These are phyloP conservation scores for Belgica antarctica DNA, from an alignment of 2,888 invertebrate genomes.

Conservation along the genomic window DNA sequence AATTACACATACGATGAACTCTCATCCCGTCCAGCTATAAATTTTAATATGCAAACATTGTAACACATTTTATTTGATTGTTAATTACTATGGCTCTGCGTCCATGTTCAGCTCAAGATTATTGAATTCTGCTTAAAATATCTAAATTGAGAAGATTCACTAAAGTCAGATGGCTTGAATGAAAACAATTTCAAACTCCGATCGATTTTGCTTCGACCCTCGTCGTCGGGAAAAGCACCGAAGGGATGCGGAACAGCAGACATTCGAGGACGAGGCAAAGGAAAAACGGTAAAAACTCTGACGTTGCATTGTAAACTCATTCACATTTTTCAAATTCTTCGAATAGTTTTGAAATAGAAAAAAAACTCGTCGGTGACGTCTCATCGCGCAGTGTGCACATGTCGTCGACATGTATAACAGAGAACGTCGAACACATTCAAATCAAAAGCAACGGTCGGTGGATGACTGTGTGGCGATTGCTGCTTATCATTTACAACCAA, in stretches of 20 bases:
- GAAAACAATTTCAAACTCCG: background rate
- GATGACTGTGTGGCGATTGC: background rate
- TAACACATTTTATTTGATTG: too few relatives aligned
- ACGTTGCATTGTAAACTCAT: constrained; percentile 36
- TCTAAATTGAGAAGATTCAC: too few relatives aligned
- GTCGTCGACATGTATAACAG: background rate
- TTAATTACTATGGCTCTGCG: too few relatives aligned
- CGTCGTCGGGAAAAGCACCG: too few relatives aligned
- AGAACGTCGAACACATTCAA: background rate
- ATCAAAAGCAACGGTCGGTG: background rate
- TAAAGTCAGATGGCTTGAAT: background rate
- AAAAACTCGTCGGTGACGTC: constrained; percentile 42
- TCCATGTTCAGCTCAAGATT: too few relatives aligned
- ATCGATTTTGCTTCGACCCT: too few relatives aligned
- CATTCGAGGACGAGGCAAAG: background rate
- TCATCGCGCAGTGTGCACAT: background rate
- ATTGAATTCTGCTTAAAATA: too few relatives aligned
- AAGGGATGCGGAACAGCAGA: too few relatives aligned
- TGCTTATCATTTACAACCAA: constrained; percentile 10
- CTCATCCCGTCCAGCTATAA: too few relatives aligned
- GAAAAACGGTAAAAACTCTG: constrained; percentile 7
- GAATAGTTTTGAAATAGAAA: constrained; percentile 44
- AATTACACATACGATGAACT: too few relatives aligned
- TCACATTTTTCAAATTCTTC: constrained; percentile 41
- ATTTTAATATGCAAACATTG: too few relatives aligned